A percentile compares a stretch with the other conserved stretches of the same genome.
Evolutionary conservation across 2,888 invertebrate genomes (phyloP).

Genomic region (Scaptomyza reducta): DNA sequence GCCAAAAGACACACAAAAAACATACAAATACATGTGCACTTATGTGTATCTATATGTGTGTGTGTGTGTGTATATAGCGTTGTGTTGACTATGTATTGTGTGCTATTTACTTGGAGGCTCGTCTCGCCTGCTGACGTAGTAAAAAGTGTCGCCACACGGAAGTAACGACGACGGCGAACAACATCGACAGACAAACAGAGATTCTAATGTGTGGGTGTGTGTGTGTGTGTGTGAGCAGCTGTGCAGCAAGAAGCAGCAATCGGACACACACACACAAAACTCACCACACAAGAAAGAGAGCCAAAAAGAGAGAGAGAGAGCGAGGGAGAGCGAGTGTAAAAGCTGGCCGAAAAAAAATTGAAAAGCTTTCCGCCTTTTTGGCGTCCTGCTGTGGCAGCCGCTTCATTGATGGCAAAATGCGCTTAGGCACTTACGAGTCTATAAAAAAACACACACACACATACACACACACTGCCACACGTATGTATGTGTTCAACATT

Average conservation of each 20-base stretch:
- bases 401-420: conserved; percentile 62
- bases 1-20: conserved; percentile 19
- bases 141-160: conserved; percentile 59
- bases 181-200: conserved; percentile 18
- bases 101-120: conserved; percentile 77
- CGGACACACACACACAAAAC: conserved; percentile 38
- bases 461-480: background rate
- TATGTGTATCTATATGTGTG: background rate
- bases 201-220: conserved; percentile 26
- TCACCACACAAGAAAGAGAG: conserved; percentile 56
- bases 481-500: conserved; percentile 25
- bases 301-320: conserved; percentile 4
- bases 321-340: conserved; percentile 4
- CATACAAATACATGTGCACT: conserved; percentile 1
- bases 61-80: background rate
- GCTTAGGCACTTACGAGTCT: conserved; percentile 8
- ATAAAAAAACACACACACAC: conserved; percentile 1
- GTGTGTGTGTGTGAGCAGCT: conserved; percentile 61
- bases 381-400: conserved; percentile 62
- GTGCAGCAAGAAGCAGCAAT: conserved; percentile 68
- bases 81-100: conserved; percentile 35
- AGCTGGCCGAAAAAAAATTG: conserved; percentile 4
- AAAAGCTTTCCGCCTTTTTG: conserved; percentile 33
- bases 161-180: conserved; percentile 22
- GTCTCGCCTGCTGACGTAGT: conserved; percentile 75